Conservation (phyloP, 2,888 invertebrate genomes). For the Bhutanitis thaidina region DNA sequence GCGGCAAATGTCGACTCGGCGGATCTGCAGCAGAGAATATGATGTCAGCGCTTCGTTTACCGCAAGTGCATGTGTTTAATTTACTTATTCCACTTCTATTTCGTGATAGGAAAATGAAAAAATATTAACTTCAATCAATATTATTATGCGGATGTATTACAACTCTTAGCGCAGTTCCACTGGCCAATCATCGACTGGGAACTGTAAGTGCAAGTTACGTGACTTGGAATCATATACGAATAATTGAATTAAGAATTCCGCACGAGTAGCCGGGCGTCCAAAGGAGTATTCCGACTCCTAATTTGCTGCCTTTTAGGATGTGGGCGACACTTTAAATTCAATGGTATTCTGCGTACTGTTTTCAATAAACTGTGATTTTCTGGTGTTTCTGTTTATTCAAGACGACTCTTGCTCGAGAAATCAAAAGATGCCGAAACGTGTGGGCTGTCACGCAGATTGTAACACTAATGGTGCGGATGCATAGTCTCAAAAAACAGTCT, state of each 20-base stretch:
- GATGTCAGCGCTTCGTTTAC: too few relatives aligned
- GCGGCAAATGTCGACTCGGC: too few relatives aligned
- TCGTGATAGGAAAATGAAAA: too few relatives aligned
- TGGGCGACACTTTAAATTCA: too few relatives aligned
- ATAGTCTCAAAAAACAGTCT: constrained; percentile 40
- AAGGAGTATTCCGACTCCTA: constrained; percentile 41
- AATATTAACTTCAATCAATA: too few relatives aligned
- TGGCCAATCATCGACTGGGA: neutral
- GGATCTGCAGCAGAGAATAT: too few relatives aligned
- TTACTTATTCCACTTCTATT: too few relatives aligned
- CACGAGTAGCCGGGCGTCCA: constrained; percentile 40
- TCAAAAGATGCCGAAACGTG: constrained; percentile 20
- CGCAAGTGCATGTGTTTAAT: too few relatives aligned
- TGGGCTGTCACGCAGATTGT: constrained; percentile 16
- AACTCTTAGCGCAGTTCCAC: neutral
- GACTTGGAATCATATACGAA: constrained; percentile 52
- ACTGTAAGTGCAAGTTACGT: constrained; percentile 44
- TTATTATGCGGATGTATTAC: neutral
- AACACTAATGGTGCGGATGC: constrained; percentile 27
- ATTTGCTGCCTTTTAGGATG: constrained; percentile 34
- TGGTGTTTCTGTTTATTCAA: neutral
- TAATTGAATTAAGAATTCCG: constrained; percentile 50
- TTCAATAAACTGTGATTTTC: constrained; percentile 22
- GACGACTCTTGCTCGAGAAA: neutral
- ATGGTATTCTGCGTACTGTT: too few relatives aligned